Evolutionary conservation across 1,140 invertebrate species (phyloP).

Genomic region (Oryctes rhinoceros): DNA sequence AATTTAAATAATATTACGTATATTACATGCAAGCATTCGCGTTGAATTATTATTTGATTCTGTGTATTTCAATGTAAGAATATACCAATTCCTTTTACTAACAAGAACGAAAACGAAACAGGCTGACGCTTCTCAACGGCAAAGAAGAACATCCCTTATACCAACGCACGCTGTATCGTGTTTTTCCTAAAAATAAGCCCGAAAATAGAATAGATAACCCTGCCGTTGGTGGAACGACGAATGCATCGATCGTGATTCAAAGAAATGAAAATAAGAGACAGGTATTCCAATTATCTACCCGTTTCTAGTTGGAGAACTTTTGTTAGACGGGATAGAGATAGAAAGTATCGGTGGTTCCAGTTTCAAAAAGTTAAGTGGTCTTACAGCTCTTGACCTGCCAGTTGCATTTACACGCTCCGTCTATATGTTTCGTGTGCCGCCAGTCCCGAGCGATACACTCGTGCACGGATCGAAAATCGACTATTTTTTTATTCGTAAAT

Average conservation of each 20-base stretch:
- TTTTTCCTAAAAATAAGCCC: too few species aligned
- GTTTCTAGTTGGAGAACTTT: constrained; percentile 24
- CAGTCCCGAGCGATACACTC: not conserved
- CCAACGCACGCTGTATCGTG: too few species aligned
- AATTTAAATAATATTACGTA: too few species aligned
- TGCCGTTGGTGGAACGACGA: not conserved
- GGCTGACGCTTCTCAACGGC: too few species aligned
- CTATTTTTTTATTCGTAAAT: constrained; percentile 4
- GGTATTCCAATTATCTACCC: constrained; percentile 27
- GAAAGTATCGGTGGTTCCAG: constrained; percentile 23
- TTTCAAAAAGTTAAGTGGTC: constrained; percentile 22
- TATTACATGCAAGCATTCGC: too few species aligned
- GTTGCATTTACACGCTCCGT: constrained; percentile 22
- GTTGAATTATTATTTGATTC: too few species aligned
- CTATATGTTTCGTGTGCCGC: constrained; percentile 18
- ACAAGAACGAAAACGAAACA: too few species aligned
- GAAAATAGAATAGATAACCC: too few species aligned
- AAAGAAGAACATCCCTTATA: too few species aligned
- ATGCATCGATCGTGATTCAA: not conserved
- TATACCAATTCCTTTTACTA: too few species aligned
- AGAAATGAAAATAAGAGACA: constrained; percentile 23
- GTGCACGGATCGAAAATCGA: constrained; percentile 1
- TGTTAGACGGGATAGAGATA: constrained; percentile 32
- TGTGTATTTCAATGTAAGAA: too few species aligned
- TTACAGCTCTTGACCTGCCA: constrained; percentile 23